These are phyloP conservation scores for Xenentodon cancila DNA, from an alignment of 2,797 vertebrate species.

Conservation along the genomic window DNA sequence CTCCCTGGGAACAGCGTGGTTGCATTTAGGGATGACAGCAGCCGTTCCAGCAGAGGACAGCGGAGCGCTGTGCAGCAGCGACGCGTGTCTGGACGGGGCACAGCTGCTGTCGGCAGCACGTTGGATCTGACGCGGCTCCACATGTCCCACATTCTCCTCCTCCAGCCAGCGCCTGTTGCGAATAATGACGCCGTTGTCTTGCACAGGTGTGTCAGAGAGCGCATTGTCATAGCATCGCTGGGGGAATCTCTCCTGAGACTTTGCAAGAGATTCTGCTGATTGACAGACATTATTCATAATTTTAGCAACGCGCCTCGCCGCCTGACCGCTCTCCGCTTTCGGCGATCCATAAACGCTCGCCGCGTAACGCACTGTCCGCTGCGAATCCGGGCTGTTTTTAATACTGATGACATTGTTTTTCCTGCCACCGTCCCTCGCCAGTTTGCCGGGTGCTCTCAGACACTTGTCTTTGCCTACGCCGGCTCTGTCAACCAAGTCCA, in stretches of 20 bases:
- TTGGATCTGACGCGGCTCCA: conserved; percentile 68
- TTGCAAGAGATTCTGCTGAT: conserved; percentile 65
- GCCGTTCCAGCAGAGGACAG: conserved; percentile 46
- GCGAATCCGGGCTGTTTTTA: conserved; percentile 81
- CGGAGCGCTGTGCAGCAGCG: conserved; percentile 49
- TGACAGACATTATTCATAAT: conserved; percentile 73
- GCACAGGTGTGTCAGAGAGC: conserved; percentile 74
- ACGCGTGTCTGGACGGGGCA: conserved; percentile 59
- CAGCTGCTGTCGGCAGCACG: conserved; percentile 69
- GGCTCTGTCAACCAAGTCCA: conserved; percentile 70
- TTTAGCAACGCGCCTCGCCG: conserved; percentile 65
- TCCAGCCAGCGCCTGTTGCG: conserved; percentile 80
- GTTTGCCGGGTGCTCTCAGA: conserved; percentile 58
- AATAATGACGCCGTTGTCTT: conserved; percentile 80
- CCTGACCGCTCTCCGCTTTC: conserved; percentile 66
- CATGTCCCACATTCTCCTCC: conserved; percentile 71
- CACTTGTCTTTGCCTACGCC: conserved; percentile 67
- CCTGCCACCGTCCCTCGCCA: conserved; percentile 64
- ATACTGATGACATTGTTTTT: conserved; percentile 73
- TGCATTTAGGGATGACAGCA: conserved; percentile 41
- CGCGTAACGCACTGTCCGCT: conserved; percentile 67
- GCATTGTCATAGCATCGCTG: conserved; percentile 64
- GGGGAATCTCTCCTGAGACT: conserved; percentile 71
- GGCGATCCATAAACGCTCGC: conserved; percentile 68
- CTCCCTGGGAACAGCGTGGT: conserved; percentile 36